Evolutionary conservation across 2,888 invertebrate genomes (phyloP).

Genomic region (Adelphocoris suturalis): DNA sequence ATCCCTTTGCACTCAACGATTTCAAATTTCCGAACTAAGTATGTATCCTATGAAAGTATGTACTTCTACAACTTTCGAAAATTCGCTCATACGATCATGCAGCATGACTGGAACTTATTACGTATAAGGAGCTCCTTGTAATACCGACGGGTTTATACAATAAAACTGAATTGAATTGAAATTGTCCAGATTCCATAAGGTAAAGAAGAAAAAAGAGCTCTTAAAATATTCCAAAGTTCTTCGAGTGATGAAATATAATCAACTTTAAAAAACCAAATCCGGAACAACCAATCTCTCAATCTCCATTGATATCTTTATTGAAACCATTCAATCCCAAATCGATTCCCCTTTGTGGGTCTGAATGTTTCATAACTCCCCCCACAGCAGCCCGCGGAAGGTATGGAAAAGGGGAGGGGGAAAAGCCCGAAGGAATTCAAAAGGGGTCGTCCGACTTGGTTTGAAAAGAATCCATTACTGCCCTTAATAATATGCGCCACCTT

Average conservation of each 20-base stretch:
- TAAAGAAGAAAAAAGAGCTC: neutral
- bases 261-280: neutral
- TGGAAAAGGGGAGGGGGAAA: too few relatives aligned
- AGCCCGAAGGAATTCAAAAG: neutral
- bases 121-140: too few relatives aligned
- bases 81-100: too few relatives aligned
- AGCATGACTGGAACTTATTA: too few relatives aligned
- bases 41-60: too few relatives aligned
- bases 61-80: too few relatives aligned
- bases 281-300: neutral
- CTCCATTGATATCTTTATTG: conserved; percentile 15
- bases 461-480: conserved; percentile 42
- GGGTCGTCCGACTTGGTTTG: conserved; percentile 15
- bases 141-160: too few relatives aligned
- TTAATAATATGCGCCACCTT: conserved; percentile 51
- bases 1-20: too few relatives aligned
- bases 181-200: too few relatives aligned
- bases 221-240: neutral
- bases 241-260: neutral
- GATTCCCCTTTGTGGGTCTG: conserved; percentile 5
- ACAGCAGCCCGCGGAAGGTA: too few relatives aligned
- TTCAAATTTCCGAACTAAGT: too few relatives aligned
- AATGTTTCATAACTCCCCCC: conserved; percentile 13
- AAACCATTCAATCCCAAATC: conserved; percentile 21
- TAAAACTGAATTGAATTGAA: too few relatives aligned